These are phyloP conservation scores for Pediacus dermestoides DNA, from an alignment of 2,888 invertebrate species.

Conservation along the genomic window DNA sequence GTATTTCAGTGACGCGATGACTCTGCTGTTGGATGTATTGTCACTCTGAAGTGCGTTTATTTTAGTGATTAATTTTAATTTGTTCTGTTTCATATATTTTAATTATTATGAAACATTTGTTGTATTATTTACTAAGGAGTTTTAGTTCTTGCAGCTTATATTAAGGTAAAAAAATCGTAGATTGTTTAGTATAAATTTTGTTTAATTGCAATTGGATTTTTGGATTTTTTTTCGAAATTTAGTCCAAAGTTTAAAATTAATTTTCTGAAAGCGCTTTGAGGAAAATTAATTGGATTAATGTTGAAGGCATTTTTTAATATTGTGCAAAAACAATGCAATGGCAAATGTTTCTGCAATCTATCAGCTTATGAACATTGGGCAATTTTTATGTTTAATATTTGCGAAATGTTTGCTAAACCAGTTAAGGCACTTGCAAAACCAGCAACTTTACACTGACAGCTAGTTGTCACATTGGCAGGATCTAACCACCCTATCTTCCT, in stretches of 20 bases:
- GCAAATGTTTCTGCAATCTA: conserved; percentile 14
- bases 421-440: no score
- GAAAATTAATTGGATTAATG: no score
- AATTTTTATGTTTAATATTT: conserved; percentile 14
- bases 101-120: conserved; percentile 20
- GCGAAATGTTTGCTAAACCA: conserved; percentile 9
- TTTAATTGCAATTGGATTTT: no score
- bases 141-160: conserved; percentile 19
- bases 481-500: no score
- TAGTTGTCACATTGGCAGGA: no score
- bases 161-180: conserved; percentile 22
- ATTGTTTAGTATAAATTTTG: no score
- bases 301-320: conserved; percentile 4
- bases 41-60: conserved; percentile 15
- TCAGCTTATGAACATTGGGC: conserved; percentile 11
- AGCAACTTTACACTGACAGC: no score
- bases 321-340: conserved; percentile 13
- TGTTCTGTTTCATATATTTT: conserved; percentile 18
- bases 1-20: conserved; percentile 30
- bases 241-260: no score
- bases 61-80: conserved; percentile 19
- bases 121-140: conserved; percentile 20
- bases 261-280: no score
- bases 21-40: conserved; percentile 23
- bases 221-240: no score